A percentile compares a stretch with the other conserved stretches of the same genome.
Evolutionary conservation across 2,888 invertebrate species (phyloP).

Genomic region (Carterocephalus palaemon): DNA sequence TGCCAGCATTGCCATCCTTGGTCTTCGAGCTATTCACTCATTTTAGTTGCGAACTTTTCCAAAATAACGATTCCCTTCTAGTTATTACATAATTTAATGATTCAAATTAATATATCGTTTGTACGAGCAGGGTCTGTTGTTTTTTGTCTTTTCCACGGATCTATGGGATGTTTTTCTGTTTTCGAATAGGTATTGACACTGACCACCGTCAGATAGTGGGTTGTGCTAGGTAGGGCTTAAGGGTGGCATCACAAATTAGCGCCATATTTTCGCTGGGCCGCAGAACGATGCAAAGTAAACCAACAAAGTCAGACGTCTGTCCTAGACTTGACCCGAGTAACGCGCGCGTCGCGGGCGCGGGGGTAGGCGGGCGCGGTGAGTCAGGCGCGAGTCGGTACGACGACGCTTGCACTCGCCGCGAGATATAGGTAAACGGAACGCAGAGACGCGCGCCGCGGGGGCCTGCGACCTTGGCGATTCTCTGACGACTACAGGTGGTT

Average conservation of each 20-base stretch:
- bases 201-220: background rate
- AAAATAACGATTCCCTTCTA: too few species aligned
- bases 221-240: background rate
- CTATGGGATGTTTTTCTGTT: too few species aligned
- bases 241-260: slow-evolving; percentile 11
- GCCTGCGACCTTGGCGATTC: slow-evolving; percentile 74
- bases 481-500: slow-evolving; percentile 77
- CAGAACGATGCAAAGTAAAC: slow-evolving; percentile 27
- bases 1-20: too few species aligned
- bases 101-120: too few species aligned
- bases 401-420: slow-evolving; percentile 69
- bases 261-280: slow-evolving; percentile 3
- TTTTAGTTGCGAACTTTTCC: too few species aligned
- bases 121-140: too few species aligned
- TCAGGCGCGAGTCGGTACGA: slow-evolving; percentile 62
- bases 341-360: slow-evolving; percentile 31
- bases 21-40: too few species aligned
- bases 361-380: slow-evolving; percentile 53
- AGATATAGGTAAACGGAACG: slow-evolving; percentile 78
- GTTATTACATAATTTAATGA: too few species aligned
- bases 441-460: slow-evolving; percentile 64
- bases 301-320: slow-evolving; percentile 45
- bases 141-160: too few species aligned
- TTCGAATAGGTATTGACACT: too few species aligned
- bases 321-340: slow-evolving; percentile 55